These are phyloP conservation scores for Turritopsis dohrnii DNA, from an alignment of 30 jellyfish, hydroid and myxozoan species.

Conservation along the genomic window DNA sequence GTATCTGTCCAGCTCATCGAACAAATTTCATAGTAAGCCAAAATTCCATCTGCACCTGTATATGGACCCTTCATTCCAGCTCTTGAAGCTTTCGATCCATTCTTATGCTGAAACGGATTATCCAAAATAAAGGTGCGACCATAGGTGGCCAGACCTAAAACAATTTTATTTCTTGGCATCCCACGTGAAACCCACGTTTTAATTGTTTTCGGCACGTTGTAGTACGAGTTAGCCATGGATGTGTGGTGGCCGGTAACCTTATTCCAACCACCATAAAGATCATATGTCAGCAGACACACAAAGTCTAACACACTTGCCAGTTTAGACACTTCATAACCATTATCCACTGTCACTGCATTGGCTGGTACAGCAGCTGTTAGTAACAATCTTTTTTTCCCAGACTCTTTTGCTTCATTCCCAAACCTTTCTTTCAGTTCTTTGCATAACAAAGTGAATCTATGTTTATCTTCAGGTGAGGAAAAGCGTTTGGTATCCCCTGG, in stretches of 20 bases:
- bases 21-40: constrained; percentile 80
- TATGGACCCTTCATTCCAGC: constrained; percentile 59
- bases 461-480: constrained; percentile 79
- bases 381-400: constrained; percentile 20
- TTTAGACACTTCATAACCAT: constrained; percentile 53
- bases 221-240: constrained; percentile 33
- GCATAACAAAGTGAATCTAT: constrained; percentile 64
- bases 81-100: constrained; percentile 57
- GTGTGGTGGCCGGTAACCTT: constrained; percentile 84
- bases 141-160: constrained; percentile 75
- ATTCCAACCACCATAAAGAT: constrained; percentile 78
- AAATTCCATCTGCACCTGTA: constrained; percentile 67
- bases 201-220: constrained; percentile 50
- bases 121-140: constrained; percentile 71
- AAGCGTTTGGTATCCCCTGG: constrained; percentile 52
- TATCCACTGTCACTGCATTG: constrained; percentile 51
- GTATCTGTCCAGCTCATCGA: constrained; percentile 33
- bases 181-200: constrained; percentile 72
- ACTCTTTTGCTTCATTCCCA: constrained; percentile 36
- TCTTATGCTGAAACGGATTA: constrained; percentile 30
- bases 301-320: constrained; percentile 51
- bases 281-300: constrained; percentile 62
- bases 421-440: constrained; percentile 49
- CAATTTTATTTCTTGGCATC: constrained; percentile 56
- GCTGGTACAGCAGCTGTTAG: constrained; percentile 89